These are phyloP conservation scores for Halesus radiatus DNA, from an alignment of 1,140 invertebrate species.

Conservation along the genomic window DNA sequence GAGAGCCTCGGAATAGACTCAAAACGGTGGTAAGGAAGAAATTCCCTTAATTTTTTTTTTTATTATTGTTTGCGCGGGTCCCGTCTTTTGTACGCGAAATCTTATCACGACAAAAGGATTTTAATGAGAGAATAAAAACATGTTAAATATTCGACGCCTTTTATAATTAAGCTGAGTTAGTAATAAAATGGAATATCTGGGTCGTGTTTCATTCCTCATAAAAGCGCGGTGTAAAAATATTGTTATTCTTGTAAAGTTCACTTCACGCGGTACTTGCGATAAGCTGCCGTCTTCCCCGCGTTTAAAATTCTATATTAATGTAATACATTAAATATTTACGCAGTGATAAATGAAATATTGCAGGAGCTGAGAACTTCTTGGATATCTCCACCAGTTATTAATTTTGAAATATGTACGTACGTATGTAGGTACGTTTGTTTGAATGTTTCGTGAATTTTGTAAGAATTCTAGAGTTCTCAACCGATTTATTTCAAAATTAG, in stretches of 20 bases:
- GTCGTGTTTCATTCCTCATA: background rate
- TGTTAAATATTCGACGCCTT: background rate
- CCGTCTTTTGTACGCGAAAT: conserved; percentile 3
- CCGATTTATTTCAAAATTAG: too few relatives aligned
- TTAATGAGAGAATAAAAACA: background rate
- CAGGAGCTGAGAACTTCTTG: too few relatives aligned
- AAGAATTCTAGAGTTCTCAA: too few relatives aligned
- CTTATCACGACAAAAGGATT: background rate
- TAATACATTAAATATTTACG: background rate
- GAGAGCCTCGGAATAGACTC: background rate
- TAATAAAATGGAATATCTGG: background rate
- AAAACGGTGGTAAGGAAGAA: background rate
- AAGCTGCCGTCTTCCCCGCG: too few relatives aligned
- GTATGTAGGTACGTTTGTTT: too few relatives aligned
- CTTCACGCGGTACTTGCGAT: too few relatives aligned
- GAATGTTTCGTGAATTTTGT: too few relatives aligned
- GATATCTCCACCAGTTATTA: too few relatives aligned
- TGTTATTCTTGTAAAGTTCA: background rate
- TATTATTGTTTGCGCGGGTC: background rate
- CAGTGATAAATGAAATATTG: too few relatives aligned
- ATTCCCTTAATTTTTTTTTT: background rate
- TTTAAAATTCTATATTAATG: background rate
- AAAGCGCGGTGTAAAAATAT: background rate
- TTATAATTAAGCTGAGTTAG: conserved; percentile 1
- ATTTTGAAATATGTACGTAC: too few relatives aligned